Percentiles rank a stretch among this genome's conserved stretches.
Conservation (phyloP, 2,888 invertebrate species). For the Pteria penguin region DNA sequence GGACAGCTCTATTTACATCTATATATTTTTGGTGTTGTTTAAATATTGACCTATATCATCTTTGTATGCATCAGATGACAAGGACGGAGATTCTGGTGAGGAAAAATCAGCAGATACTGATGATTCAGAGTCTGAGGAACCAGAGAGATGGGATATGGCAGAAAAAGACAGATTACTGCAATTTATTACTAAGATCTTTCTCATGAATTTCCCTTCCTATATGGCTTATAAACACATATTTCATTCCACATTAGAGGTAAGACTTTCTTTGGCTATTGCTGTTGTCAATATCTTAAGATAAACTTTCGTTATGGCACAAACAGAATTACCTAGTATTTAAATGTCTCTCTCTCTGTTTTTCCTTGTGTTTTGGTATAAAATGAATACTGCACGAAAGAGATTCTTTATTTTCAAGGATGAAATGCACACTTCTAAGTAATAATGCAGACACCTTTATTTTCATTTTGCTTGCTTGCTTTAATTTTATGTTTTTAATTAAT, state of each 20-base stretch:
- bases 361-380: too few relatives aligned
- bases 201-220: slow-evolving; percentile 89
- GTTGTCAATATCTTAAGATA: too few relatives aligned
- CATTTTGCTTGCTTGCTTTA: not conserved
- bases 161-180: slow-evolving; percentile 94
- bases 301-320: too few relatives aligned
- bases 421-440: not conserved
- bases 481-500: not conserved
- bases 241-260: slow-evolving; percentile 86
- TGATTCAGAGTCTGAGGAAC: slow-evolving; percentile 34
- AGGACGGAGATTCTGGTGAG: slow-evolving; percentile 46
- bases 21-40: too few relatives aligned
- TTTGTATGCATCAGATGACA: slow-evolving; percentile 23
- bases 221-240: slow-evolving; percentile 90
- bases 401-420: too few relatives aligned
- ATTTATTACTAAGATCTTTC: slow-evolving; percentile 91
- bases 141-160: slow-evolving; percentile 85
- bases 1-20: too few relatives aligned
- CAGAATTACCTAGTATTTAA: too few relatives aligned
- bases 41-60: too few relatives aligned
- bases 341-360: too few relatives aligned
- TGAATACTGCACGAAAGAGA: too few relatives aligned
- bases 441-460: not conserved
- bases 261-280: too few relatives aligned
- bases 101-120: slow-evolving; percentile 52